Evolutionary conservation across 2,113 vertebrate species (phyloP).

Genomic region (Calidris pugnax): DNA sequence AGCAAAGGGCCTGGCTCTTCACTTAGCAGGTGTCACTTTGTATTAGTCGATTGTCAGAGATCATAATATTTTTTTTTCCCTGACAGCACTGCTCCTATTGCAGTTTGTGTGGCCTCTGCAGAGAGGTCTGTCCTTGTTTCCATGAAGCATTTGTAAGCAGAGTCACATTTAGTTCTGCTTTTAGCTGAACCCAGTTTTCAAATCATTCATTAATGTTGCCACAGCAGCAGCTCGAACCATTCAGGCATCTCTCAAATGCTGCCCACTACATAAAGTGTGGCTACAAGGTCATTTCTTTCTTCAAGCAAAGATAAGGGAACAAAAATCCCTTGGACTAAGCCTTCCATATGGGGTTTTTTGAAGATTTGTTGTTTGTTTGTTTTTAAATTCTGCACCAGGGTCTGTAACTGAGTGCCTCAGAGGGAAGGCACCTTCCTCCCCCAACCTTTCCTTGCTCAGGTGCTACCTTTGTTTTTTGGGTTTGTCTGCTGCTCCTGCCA

Average conservation of each 20-base stretch:
- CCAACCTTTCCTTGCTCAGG: not conserved
- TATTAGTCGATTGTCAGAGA: not conserved
- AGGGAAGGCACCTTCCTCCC: not conserved
- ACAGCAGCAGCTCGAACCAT: not conserved
- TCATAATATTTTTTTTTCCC: too few species aligned
- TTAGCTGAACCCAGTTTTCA: not conserved
- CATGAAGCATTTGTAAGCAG: not conserved
- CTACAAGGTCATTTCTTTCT: not conserved
- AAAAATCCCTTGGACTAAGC: not conserved
- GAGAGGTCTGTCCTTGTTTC: not conserved
- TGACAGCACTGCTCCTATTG: not conserved
- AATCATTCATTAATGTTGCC: not conserved
- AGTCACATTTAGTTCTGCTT: not conserved
- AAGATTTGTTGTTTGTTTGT: not conserved
- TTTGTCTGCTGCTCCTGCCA: not conserved
- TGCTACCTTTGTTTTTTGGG: not conserved
- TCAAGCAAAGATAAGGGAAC: not conserved
- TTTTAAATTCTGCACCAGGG: not conserved
- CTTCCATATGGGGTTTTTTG: rapidly evolving
- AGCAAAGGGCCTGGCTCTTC: not conserved
- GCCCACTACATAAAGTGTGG: not conserved
- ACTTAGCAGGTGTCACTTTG: not conserved
- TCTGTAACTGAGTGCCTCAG: not conserved
- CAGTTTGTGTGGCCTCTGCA: not conserved
- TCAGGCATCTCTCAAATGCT: not conserved